These are phyloP conservation scores for Simalia tracyae DNA, from an alignment of 2,797 vertebrate genomes.

Conservation along the genomic window DNA sequence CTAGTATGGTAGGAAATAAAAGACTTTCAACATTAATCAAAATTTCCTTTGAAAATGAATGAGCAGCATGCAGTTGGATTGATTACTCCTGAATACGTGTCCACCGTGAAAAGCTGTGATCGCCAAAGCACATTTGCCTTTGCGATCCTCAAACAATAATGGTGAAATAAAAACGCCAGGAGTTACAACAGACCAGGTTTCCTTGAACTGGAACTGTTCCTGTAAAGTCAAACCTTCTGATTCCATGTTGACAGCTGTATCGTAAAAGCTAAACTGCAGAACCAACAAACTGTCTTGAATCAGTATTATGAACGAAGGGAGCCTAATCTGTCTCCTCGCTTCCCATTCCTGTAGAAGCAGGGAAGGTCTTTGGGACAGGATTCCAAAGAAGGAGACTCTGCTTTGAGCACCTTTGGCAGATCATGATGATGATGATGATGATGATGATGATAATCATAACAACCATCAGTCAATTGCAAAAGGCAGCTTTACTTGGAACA, in stretches of 20 bases:
- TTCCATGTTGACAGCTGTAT: neutral
- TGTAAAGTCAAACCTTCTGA: neutral
- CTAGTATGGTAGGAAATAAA: neutral
- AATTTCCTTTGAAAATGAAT: neutral
- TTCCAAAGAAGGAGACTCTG: neutral
- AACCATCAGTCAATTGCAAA: neutral
- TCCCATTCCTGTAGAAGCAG: neutral
- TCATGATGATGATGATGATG: no score
- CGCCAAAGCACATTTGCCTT: neutral
- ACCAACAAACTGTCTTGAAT: neutral
- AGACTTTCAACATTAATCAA: neutral
- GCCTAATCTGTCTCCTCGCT: neutral
- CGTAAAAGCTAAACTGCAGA: neutral
- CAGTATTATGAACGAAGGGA: neutral
- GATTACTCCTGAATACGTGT: neutral
- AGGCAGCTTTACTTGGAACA: no score
- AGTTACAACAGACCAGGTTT: neutral
- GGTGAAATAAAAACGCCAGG: neutral
- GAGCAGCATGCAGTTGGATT: neutral
- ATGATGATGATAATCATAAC: neutral
- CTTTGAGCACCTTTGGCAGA: neutral
- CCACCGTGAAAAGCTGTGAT: neutral
- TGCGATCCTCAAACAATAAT: neutral
- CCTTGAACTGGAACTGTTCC: neutral
- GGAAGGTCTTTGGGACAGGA: no score